Percentiles rank a stretch among this genome's conserved stretches.
These are phyloP conservation scores for Cryptocheilus praepositus DNA, from an alignment of 2,888 invertebrate species.

Conservation along the genomic window DNA sequence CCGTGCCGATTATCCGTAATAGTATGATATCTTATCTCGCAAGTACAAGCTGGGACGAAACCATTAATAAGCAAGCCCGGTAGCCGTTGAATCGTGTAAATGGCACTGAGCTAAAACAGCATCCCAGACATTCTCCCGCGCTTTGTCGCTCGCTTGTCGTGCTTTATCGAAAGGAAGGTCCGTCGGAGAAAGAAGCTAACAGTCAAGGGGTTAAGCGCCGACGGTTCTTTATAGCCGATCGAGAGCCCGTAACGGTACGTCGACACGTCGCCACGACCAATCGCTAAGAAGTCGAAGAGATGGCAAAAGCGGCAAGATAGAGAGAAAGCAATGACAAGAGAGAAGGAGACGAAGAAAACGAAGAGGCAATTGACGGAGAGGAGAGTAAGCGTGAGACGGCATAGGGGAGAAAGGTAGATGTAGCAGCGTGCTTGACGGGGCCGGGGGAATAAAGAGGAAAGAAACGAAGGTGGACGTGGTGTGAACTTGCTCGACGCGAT, in stretches of 20 bases:
- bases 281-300: constrained; percentile 41
- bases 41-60: no score
- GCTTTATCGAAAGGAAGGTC: constrained; percentile 9
- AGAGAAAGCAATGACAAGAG: not conserved
- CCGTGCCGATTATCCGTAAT: not conserved
- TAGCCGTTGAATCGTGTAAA: constrained; percentile 3
- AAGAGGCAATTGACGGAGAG: constrained; percentile 21
- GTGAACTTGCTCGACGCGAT: no score
- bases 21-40: constrained; percentile 1
- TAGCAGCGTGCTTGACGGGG: constrained; percentile 7
- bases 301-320: constrained; percentile 31
- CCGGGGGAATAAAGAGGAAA: constrained; percentile 2
- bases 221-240: constrained; percentile 41
- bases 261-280: constrained; percentile 66
- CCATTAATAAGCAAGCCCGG: no score
- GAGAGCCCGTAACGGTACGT: constrained; percentile 63
- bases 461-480: constrained; percentile 8
- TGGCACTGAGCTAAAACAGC: constrained; percentile 5
- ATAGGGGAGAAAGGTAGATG: constrained; percentile 26
- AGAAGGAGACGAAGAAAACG: not conserved
- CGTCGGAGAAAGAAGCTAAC: not conserved
- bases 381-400: constrained; percentile 5
- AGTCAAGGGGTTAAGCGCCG: constrained; percentile 20
- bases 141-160: constrained; percentile 2
- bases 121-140: not conserved